Evolutionary conservation across 2,888 invertebrate genomes (phyloP).

Genomic region (Eupithecia vulgata): DNA sequence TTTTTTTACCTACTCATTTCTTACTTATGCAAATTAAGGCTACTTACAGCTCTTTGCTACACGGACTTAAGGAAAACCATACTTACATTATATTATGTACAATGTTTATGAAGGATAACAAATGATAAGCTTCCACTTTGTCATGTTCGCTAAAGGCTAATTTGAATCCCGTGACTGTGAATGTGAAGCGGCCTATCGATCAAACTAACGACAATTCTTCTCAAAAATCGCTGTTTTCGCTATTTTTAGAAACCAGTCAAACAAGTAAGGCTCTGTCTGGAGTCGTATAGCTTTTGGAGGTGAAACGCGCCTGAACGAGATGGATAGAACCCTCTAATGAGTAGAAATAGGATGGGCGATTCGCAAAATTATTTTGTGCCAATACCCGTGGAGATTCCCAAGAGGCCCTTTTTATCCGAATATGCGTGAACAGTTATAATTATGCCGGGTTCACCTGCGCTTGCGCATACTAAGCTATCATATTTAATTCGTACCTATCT

Average conservation of each 20-base stretch:
- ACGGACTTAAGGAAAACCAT: no score
- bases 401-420: slow-evolving; percentile 38
- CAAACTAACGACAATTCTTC: slow-evolving; percentile 38
- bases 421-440: slow-evolving; percentile 55
- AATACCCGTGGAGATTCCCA: slow-evolving; percentile 57
- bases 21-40: no score
- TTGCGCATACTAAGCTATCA: neutral
- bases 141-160: neutral
- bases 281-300: slow-evolving; percentile 78
- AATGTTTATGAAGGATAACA: neutral
- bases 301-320: slow-evolving; percentile 79
- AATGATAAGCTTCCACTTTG: neutral
- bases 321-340: slow-evolving; percentile 61
- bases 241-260: slow-evolving; percentile 81
- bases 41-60: no score
- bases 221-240: slow-evolving; percentile 70
- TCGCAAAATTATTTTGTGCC: slow-evolving; percentile 73
- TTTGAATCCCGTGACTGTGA: neutral
- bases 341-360: slow-evolving; percentile 74
- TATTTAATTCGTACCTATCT: neutral
- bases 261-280: slow-evolving; percentile 76
- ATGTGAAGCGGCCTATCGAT: slow-evolving; percentile 22
- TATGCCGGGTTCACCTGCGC: slow-evolving; percentile 30
- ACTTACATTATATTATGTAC: no score
- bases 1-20: no score